These are phyloP conservation scores for Xestobium rufovillosum DNA, from an alignment of 2,888 invertebrate genomes.

Conservation along the genomic window DNA sequence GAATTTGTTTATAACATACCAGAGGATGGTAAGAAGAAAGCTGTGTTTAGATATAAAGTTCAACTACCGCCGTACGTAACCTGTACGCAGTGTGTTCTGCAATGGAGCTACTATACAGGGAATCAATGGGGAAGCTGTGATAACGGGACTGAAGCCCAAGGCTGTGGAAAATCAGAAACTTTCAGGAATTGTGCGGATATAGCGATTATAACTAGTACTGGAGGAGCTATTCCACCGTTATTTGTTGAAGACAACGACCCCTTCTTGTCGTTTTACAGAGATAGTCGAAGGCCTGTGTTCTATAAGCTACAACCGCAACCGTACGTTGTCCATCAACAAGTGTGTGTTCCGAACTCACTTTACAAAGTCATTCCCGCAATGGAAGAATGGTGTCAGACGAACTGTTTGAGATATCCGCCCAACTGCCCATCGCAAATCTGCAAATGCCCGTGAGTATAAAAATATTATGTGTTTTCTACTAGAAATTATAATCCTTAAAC, in stretches of 20 bases:
- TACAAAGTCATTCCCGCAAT: slow-evolving; percentile 68
- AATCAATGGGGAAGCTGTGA: slow-evolving; percentile 88
- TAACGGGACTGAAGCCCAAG: slow-evolving; percentile 80
- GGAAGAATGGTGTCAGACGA: slow-evolving; percentile 75
- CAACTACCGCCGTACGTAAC: slow-evolving; percentile 74
- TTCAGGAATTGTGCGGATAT: slow-evolving; percentile 89
- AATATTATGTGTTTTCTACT: slow-evolving; percentile 2
- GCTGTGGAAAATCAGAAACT: slow-evolving; percentile 85
- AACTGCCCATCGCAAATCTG: slow-evolving; percentile 73
- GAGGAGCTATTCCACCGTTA: slow-evolving; percentile 62
- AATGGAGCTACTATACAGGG: slow-evolving; percentile 89
- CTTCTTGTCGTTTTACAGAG: slow-evolving; percentile 69
- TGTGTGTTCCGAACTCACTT: slow-evolving; percentile 60
- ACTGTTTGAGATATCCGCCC: slow-evolving; percentile 80
- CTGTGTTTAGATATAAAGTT: slow-evolving; percentile 58
- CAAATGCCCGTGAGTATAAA: slow-evolving; percentile 74
- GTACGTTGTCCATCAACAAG: slow-evolving; percentile 72
- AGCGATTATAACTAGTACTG: slow-evolving; percentile 70
- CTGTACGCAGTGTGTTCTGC: slow-evolving; percentile 84
- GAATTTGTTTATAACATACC: slow-evolving; percentile 46
- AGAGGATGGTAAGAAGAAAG: slow-evolving; percentile 40
- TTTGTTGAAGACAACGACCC: slow-evolving; percentile 64
- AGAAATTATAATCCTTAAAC: too few relatives aligned
- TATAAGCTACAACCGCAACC: slow-evolving; percentile 46
- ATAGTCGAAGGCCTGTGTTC: slow-evolving; percentile 53